Evolutionary conservation across 64 coral and sea anemone genomes (phyloP).

Genomic region (Montipora foliosa): DNA sequence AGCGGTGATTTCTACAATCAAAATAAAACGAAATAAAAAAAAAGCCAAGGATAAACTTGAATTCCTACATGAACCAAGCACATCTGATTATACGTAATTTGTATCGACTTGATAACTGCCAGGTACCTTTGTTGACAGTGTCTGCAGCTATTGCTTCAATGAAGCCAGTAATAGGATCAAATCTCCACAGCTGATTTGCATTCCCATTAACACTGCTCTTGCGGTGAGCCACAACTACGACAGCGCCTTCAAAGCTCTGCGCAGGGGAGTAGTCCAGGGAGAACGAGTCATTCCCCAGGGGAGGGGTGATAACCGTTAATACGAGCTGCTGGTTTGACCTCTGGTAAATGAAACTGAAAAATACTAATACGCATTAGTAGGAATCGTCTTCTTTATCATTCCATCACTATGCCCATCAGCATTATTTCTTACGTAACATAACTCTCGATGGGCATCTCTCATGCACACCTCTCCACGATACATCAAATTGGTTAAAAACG

Average conservation of each 20-base stretch:
- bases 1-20: constrained; percentile 85
- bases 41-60: neutral
- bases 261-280: constrained; percentile 59
- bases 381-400: no score
- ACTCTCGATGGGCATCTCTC: no score
- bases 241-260: constrained; percentile 73
- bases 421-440: no score
- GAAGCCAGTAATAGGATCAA: constrained; percentile 80
- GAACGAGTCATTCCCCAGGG: constrained; percentile 75
- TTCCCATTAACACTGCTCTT: constrained; percentile 87
- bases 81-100: no score
- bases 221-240: constrained; percentile 79
- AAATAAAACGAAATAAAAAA: neutral
- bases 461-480: no score
- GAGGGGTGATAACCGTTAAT: constrained; percentile 88
- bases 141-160: constrained; percentile 90
- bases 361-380: neutral
- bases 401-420: no score
- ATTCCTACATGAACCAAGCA: no score
- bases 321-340: constrained; percentile 85
- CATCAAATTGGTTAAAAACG: no score
- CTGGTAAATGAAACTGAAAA: constrained; percentile 67
- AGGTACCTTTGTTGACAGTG: constrained; percentile 81
- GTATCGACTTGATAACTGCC: neutral
- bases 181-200: constrained; percentile 90